A percentile compares a stretch with the other conserved stretches of the same genome.
Conservation (phyloP, 2,113 vertebrate genomes). For the Cairina moschata region DNA sequence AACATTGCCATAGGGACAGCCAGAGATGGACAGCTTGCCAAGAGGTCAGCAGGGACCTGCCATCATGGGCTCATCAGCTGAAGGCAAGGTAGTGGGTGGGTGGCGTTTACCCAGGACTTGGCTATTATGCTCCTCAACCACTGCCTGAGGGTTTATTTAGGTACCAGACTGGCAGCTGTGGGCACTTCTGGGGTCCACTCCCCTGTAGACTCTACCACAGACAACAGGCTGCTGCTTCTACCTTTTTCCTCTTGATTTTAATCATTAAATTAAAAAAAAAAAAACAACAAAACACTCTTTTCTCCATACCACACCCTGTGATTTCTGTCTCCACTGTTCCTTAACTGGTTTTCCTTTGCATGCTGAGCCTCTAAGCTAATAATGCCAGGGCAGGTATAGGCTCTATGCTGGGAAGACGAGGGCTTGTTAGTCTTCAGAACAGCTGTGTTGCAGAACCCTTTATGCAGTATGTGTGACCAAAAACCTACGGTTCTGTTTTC, state of each 20-base stretch:
- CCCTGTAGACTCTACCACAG: not conserved
- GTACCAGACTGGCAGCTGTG: not conserved
- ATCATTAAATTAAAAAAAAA: not conserved
- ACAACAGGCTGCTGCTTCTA: not conserved
- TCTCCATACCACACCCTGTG: not conserved
- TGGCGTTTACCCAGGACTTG: not conserved
- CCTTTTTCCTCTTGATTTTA: not conserved
- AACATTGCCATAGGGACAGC: not conserved
- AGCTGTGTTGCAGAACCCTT: not conserved
- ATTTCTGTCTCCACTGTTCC: not conserved
- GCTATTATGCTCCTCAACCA: fast-evolving
- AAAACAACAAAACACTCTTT: not conserved
- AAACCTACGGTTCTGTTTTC: not conserved
- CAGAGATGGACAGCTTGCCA: not conserved
- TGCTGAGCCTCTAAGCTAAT: not conserved
- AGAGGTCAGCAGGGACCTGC: not conserved
- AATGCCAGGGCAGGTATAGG: not conserved
- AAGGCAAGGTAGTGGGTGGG: not conserved
- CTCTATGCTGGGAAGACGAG: not conserved
- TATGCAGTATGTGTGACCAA: not conserved
- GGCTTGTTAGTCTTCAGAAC: not conserved
- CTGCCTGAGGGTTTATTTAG: not conserved
- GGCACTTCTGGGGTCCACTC: not conserved
- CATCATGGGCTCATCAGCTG: fast-evolving
- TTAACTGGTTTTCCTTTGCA: not conserved